Evolutionary conservation across 2,888 invertebrate species (phyloP), one percentile per base, ranked within the genome.

Genomic region (Drosophila prostipennis): DNA sequence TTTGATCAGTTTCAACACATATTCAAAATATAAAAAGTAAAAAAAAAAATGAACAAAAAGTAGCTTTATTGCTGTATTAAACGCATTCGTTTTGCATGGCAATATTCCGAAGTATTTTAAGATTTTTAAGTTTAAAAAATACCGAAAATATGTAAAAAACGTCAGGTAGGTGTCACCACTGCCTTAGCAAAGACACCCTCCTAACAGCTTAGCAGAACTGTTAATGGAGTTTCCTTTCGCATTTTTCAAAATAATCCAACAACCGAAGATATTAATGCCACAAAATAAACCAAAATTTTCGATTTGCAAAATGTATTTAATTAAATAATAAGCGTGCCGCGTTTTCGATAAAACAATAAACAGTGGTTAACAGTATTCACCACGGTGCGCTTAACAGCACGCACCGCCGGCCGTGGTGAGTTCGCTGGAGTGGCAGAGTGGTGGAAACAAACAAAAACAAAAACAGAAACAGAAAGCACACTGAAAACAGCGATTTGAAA

Each of bases 301-400:
- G 26, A 26, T 26, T 43, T n/a, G n/a, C 23, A 26, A 43, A 11
- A 16, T 40, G 16, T 16, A 7, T 16, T 48, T 48, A 5, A 29
- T 6, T 14, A 11, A 5, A 7, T 19, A 48, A 46, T 8, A 14
- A 1, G 7, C 29, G 29, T 29, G 7, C 10, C 5, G 3, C 2
- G 34, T 3, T 36, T 19, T 49, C 34, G 16, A 32, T 19, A 34
- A 8, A 19, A 26, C 26, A 2, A 6, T 26, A 5, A 26, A 26
- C 26, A 26, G 26, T 19, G 34, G 8, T n/a, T 49, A 49, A 49
- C 48, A 34, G 48, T 13, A 34, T 11, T 34, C 32, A 14, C 48
- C 16, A 34, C 48, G 11, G 34, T 11, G 32, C 32, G 45, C 45
- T 2, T 29, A 45, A 45, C 45, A 45, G 45, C 45, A 45, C 45